Evolutionary conservation across 2,113 vertebrate species (phyloP).

Genomic region (Symphodus melops): DNA sequence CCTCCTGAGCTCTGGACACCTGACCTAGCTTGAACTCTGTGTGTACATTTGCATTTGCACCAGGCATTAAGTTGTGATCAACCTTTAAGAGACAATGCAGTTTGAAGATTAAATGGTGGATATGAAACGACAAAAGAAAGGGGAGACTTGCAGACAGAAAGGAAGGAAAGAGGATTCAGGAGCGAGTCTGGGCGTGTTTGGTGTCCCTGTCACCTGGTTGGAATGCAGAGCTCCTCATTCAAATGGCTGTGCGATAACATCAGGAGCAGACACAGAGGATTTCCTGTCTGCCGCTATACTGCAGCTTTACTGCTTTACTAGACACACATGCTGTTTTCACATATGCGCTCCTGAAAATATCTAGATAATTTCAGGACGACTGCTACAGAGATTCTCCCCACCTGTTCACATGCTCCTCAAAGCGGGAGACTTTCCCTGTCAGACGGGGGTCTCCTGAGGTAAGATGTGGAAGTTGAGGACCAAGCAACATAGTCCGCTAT

Average conservation of each 20-base stretch:
- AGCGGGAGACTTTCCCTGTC: too few relatives aligned
- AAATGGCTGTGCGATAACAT: constrained; percentile 69
- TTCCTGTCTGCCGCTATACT: constrained; percentile 63
- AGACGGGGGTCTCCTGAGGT: too few relatives aligned
- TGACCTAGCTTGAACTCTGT: constrained; percentile 51
- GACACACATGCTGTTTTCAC: background rate
- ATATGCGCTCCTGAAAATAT: too few relatives aligned
- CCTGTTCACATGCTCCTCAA: too few relatives aligned
- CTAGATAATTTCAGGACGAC: too few relatives aligned
- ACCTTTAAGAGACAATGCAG: constrained; percentile 15
- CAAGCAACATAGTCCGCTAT: too few relatives aligned
- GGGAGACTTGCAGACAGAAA: constrained; percentile 29
- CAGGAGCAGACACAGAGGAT: constrained; percentile 71
- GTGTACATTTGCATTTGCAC: constrained; percentile 28
- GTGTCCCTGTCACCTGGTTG: constrained; percentile 76
- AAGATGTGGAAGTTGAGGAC: too few relatives aligned
- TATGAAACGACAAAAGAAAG: constrained; percentile 39
- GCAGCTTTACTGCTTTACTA: constrained; percentile 20
- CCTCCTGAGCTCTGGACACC: constrained; percentile 51
- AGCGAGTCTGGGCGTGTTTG: constrained; percentile 67
- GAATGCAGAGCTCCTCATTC: constrained; percentile 73
- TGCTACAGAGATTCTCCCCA: too few relatives aligned
- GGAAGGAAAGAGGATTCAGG: constrained; percentile 34
- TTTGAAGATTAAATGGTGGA: constrained; percentile 29
- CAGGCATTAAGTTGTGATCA: constrained; percentile 31